Conservation (phyloP, 2,888 invertebrate genomes). For the Erebia aethiops region DNA sequence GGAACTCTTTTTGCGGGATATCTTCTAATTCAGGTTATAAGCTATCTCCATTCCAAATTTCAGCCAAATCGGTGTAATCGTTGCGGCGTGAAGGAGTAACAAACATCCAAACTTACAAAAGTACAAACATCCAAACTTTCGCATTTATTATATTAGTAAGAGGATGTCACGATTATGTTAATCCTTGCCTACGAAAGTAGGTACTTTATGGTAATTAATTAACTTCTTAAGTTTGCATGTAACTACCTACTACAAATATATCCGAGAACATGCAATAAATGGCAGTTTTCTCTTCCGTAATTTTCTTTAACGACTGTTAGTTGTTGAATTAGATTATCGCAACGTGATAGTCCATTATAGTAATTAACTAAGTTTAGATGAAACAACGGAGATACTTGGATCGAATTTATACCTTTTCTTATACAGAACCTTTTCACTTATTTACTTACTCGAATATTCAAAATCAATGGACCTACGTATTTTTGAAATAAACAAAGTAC, state of each 20-base stretch:
- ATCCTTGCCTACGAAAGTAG: not conserved
- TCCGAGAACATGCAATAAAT: slow-evolving; percentile 25
- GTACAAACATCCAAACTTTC: too few relatives aligned
- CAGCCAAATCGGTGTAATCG: too few relatives aligned
- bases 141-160: too few relatives aligned
- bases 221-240: not conserved
- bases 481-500: too few relatives aligned
- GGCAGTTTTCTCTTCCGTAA: slow-evolving; percentile 25
- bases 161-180: not conserved
- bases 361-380: slow-evolving; percentile 59
- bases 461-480: not conserved
- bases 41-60: too few relatives aligned
- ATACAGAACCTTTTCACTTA: not conserved
- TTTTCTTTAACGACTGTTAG: slow-evolving; percentile 47
- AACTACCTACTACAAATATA: slow-evolving; percentile 13
- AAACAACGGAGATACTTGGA: slow-evolving; percentile 40
- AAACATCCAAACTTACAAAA: too few relatives aligned
- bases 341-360: slow-evolving; percentile 62
- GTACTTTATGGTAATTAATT: not conserved
- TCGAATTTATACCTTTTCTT: slow-evolving; percentile 15
- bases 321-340: slow-evolving; percentile 62
- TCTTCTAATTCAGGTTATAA: too few relatives aligned
- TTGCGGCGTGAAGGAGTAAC: too few relatives aligned
- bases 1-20: too few relatives aligned
- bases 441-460: not conserved